Evolutionary conservation across 1,140 invertebrate genomes (phyloP).

Genomic region (Drosophila ficusphila): DNA sequence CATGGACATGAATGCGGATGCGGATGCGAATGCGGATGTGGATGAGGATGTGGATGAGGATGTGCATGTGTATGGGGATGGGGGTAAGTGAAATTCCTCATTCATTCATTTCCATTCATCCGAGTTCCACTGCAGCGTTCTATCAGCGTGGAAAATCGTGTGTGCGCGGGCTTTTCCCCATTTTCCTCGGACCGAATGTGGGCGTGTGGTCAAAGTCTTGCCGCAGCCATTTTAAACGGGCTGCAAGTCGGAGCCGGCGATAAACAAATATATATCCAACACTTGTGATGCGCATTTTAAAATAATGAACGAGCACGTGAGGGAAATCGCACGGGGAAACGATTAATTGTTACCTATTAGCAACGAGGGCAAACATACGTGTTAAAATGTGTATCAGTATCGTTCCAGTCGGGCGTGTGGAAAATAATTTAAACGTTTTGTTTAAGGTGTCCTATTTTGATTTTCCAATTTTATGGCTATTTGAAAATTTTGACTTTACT

Average conservation of each 20-base stretch:
- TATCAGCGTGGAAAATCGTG: constrained; percentile 63
- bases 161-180: constrained; percentile 6
- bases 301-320: constrained; percentile 57
- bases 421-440: neutral
- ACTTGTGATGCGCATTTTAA: constrained; percentile 75
- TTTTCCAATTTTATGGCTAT: no score
- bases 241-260: constrained; percentile 52
- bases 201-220: constrained; percentile 49
- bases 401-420: neutral
- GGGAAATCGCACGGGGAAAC: neutral
- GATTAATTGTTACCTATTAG: constrained; percentile 41
- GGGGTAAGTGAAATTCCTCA: constrained; percentile 72
- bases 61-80: constrained; percentile 9
- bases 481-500: no score
- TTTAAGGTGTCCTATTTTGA: no score
- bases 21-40: constrained; percentile 12
- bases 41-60: constrained; percentile 36
- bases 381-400: no score
- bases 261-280: constrained; percentile 77
- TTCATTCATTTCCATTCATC: constrained; percentile 74
- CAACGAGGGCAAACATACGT: no score
- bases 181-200: neutral
- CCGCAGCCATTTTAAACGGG: constrained; percentile 63
- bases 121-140: constrained; percentile 41
- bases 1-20: constrained; percentile 26